Base-by-base conservation (phyloP, 2,113 vertebrate genomes). In the Phrynosoma blainvillii region DNA sequence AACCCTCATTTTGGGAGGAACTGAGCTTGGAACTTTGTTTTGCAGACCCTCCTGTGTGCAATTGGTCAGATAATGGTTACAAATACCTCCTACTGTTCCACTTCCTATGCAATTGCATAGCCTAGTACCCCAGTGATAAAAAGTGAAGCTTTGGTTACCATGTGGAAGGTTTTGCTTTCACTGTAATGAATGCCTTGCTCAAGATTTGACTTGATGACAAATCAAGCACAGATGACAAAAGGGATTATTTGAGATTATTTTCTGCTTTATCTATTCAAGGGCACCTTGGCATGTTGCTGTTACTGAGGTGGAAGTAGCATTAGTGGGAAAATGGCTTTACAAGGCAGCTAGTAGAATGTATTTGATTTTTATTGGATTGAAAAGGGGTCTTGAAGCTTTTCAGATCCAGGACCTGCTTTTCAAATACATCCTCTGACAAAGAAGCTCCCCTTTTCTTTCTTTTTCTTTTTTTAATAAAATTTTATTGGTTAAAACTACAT, bases 1-100 rank as follows among this genome's bases (percentile, higher is more conserved):
- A 36, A 75, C 0, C 40, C 75, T 5, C 20, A 62, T 0, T 2
- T 54, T 56, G 0, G 30, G 40, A 3, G n/a, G 9, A 78, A 78
- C 56, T 5, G 52, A 56, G 25, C 1, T 12, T 0, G 27, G 30
- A 65, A 0, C 25, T 1, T n/a, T 10, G 30, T 81, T 87, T 80
- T 80, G 32, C 52, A 54, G 52, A n/a, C 54, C 3, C 23, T 23
- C 36, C 20, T 79, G 30, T 14, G 25, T 54, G 25, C 62, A 78
- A 7, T 23, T 68, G 66, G 56, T 78, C 62, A 68, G 59, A 88
- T 84, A 78, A 80, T n/a, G 52, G n/a, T 88, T 79, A 86, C 65
- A 70, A 30, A 20, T 36, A 10, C 74, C n/a, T 84, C 65, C 66
- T 77, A 30, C 21, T 18, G 20, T 71, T 71, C 27, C 12, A 21